These are phyloP conservation scores for Choristoneura rosaceana DNA, from an alignment of 2,888 invertebrate genomes.

Conservation along the genomic window DNA sequence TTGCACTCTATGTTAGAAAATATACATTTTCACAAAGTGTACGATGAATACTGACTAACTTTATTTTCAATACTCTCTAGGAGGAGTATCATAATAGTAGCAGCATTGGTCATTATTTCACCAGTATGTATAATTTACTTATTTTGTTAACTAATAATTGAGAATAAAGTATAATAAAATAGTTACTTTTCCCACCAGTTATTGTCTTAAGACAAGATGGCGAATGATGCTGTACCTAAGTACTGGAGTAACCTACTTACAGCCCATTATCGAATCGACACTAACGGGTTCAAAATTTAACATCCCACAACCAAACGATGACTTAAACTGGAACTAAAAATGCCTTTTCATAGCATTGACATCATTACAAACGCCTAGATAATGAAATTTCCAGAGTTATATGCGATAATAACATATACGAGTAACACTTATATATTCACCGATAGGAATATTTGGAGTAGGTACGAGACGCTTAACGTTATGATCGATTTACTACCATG, in stretches of 20 bases:
- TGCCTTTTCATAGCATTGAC: neutral
- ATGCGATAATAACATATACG: neutral
- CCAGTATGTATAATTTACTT: neutral
- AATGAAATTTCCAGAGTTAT: neutral
- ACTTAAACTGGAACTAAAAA: slow-evolving; percentile 42
- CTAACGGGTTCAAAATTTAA: slow-evolving; percentile 22
- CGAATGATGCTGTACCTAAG: slow-evolving; percentile 60
- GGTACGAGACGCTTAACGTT: neutral
- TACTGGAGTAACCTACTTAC: slow-evolving; percentile 44
- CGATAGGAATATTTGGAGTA: neutral
- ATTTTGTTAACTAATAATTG: neutral
- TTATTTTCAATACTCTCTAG: too few species aligned
- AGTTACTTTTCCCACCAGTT: slow-evolving; percentile 47
- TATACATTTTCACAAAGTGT: too few species aligned
- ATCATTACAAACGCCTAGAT: neutral
- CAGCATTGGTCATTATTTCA: neutral
- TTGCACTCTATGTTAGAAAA: too few species aligned
- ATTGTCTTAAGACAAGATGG: slow-evolving; percentile 66
- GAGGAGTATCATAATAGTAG: neutral
- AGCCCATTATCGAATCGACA: slow-evolving; percentile 39
- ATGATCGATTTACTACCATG: slow-evolving; percentile 38
- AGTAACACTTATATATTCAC: neutral
- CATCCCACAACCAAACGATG: slow-evolving; percentile 34
- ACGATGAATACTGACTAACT: too few species aligned
- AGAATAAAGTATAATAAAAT: neutral